Percentiles rank a stretch among this genome's conserved stretches.
Evolutionary conservation across 2,113 vertebrate genomes (phyloP).

Genomic region (Lophius piscatorius): DNA sequence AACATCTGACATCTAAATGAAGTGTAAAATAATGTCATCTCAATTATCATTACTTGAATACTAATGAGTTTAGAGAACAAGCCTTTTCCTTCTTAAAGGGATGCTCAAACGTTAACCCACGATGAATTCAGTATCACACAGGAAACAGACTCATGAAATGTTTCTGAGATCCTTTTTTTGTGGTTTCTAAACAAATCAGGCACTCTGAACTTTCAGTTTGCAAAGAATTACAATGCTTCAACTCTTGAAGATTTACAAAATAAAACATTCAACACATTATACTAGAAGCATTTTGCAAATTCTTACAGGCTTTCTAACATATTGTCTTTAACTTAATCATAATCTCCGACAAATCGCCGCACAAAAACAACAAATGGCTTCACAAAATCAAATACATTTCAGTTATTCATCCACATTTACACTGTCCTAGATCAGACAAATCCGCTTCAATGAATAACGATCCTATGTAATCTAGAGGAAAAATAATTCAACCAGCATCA

Average conservation of each 20-base stretch:
- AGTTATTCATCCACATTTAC: constrained; percentile 35
- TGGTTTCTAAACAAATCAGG: constrained; percentile 79
- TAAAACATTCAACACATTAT: constrained; percentile 58
- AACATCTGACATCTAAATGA: not conserved
- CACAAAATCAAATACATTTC: constrained; percentile 41
- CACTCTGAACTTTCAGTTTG: constrained; percentile 78
- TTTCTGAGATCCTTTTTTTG: constrained; percentile 62
- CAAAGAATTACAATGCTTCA: constrained; percentile 73
- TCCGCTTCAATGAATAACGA: too few relatives aligned
- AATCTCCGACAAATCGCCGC: constrained; percentile 43
- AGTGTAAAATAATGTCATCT: not conserved
- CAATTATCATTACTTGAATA: too few relatives aligned
- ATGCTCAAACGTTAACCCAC: too few relatives aligned
- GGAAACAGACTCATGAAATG: constrained; percentile 15
- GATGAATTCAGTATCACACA: not conserved
- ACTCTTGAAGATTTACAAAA: constrained; percentile 66
- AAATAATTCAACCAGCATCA: constrained; percentile 21
- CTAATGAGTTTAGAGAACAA: too few relatives aligned
- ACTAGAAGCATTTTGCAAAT: constrained; percentile 43
- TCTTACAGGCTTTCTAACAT: constrained; percentile 52
- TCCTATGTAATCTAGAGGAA: constrained; percentile 23
- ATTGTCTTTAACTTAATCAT: constrained; percentile 51
- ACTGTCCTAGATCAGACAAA: constrained; percentile 30
- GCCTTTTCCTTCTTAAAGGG: not conserved
- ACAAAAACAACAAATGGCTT: too few relatives aligned